Evolutionary conservation across 2,888 invertebrate genomes (phyloP).

Genomic region (Ferrisia virgata): DNA sequence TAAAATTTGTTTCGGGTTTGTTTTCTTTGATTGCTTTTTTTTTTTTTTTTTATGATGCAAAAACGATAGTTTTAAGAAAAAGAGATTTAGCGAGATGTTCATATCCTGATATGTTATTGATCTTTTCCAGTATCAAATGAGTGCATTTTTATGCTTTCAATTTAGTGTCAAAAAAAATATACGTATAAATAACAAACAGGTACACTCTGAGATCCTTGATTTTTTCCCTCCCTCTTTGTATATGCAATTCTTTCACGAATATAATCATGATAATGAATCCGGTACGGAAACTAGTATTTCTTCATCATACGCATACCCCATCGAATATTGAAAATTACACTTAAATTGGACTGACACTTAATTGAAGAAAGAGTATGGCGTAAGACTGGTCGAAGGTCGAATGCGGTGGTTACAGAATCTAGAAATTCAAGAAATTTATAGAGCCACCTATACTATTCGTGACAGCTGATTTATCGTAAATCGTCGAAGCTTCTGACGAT

Average conservation of each 20-base stretch:
- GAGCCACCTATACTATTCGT: not conserved
- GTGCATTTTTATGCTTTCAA: too few relatives aligned
- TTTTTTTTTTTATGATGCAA: too few relatives aligned
- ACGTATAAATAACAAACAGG: too few relatives aligned
- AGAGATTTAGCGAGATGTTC: not conserved
- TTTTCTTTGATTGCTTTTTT: not conserved
- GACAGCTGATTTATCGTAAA: not conserved
- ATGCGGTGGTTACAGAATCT: not conserved
- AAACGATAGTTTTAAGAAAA: not conserved
- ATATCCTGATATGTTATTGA: too few relatives aligned
- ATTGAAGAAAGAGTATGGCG: not conserved
- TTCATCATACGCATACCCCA: not conserved
- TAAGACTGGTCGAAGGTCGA: not conserved
- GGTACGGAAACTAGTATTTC: not conserved
- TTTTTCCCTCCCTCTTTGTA: not conserved
- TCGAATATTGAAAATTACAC: not conserved
- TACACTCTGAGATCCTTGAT: too few relatives aligned
- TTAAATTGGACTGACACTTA: not conserved
- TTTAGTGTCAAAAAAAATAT: too few relatives aligned
- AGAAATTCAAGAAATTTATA: not conserved
- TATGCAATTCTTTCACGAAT: too few relatives aligned
- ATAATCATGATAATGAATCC: not conserved
- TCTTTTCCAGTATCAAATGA: too few relatives aligned
- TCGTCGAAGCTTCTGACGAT: not conserved
- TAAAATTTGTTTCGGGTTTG: not conserved